Evolutionary conservation across 2,888 invertebrate genomes (phyloP), one percentile per base, ranked within the genome.

Genomic region (Melieria crassipennis): DNA sequence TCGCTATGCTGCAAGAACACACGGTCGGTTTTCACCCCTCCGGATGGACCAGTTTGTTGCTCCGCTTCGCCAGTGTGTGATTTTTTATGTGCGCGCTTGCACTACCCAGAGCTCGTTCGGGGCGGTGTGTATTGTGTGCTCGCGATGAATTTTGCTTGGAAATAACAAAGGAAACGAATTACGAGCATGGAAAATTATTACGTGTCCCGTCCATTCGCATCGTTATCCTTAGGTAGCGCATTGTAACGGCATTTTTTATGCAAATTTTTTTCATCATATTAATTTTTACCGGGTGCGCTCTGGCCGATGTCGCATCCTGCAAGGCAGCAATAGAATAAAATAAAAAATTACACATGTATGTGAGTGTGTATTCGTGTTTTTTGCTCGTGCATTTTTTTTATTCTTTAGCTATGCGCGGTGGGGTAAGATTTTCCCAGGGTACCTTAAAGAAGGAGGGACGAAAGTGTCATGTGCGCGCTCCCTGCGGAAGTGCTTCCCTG

Each of bases 191-290:
- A 69, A 75, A 75, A 77, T 77, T 78, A 77, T 77, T 75, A 72
- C 71, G 77, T 78, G 76, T 77, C 75, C 75, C 77, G 79, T 71
- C 69, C 76, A 76, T 74, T 75, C 74, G 69, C 65, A 73, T 70
- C 74, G 69, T 67, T 68, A 74, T 75, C 72, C 76, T 75, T 78
- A 78, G 80, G 80, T 81, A 81, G 74, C 48, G 76, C 72, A 79
- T 76, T 82, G 83, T 85, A 85, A 85, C 85, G 85, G 85, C 80
- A 84, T 84, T 85, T 84, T 85, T 85, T 85, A 85, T 85, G 85
- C 85, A 85, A 85, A 85, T 85, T 82, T 81, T 78, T 73, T 81
- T 78, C 78, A 78, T 82, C 78, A 79, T 82, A 82, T 83, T 81
- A 80, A 82, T 81, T 82, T 81, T 79, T 81, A 74, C 77, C 70